Evolutionary conservation across 1,140 invertebrate genomes (phyloP).

Genomic region (Cataglyphis hispanica): DNA sequence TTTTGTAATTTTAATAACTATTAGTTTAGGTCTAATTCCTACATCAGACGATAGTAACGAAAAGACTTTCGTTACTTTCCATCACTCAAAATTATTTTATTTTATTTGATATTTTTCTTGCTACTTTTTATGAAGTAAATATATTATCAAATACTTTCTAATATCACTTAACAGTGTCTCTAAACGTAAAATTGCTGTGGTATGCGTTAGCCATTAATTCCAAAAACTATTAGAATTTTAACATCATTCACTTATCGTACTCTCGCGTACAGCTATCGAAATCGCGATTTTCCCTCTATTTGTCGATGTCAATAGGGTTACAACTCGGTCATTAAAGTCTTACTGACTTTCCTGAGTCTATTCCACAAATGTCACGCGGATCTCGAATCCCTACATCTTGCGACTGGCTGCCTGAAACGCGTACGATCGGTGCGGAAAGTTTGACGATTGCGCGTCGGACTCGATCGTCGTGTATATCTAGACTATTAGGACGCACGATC

Average conservation of each 20-base stretch:
- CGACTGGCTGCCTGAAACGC: slow-evolving; percentile 11
- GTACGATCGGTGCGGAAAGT: slow-evolving; percentile 29
- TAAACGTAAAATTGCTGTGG: neutral
- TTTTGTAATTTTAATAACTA: too few species aligned
- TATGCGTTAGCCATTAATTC: neutral
- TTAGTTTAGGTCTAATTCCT: neutral
- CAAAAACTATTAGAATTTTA: slow-evolving; percentile 4
- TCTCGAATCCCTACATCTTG: neutral
- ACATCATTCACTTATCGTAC: slow-evolving; percentile 20
- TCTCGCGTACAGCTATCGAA: neutral
- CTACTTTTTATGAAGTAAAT: neutral
- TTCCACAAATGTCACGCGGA: slow-evolving; percentile 58
- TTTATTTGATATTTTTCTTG: neutral
- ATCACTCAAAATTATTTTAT: neutral
- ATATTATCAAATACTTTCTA: slow-evolving; percentile 10
- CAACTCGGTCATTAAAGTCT: neutral
- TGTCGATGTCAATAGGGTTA: neutral
- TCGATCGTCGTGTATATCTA: slow-evolving; percentile 34
- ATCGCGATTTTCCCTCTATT: neutral
- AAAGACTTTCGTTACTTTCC: too few species aligned
- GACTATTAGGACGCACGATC: slow-evolving; percentile 55
- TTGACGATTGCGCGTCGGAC: slow-evolving; percentile 3
- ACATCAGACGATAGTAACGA: too few species aligned
- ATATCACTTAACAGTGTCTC: neutral
- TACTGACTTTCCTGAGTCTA: slow-evolving; percentile 13